Evolutionary conservation across 2,888 invertebrate species (phyloP), one percentile per base, ranked within the genome.

Genomic region (Brachycybe producta): DNA sequence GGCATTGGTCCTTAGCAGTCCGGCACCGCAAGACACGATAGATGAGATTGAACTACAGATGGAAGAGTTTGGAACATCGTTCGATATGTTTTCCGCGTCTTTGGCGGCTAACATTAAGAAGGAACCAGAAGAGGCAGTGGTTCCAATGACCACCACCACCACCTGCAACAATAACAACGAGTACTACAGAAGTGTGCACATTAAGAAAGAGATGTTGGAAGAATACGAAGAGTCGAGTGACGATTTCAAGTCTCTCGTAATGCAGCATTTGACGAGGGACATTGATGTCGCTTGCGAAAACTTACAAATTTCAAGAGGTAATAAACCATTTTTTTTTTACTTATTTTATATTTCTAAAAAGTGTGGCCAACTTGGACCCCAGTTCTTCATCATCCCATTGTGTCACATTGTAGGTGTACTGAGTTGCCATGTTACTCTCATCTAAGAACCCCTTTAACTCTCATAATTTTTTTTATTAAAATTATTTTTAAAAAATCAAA

Each of bases 301-400:
- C 59, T 76, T 88, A 62, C 84, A 83, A 68, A 88, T 90, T 69
- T 83, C 87, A 66, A 80, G 83, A 70, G 87, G 88, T 88, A 69
- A 78, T 79, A 73, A 55, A 57, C 13, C 17, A 24, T 43, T 38
- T 40, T 4, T 26, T 36, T 51, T 43, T 43, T 7, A 40, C 51
- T 46, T 39, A 21, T 38, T 38, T n/a, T 24, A 5, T 27, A 13
- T 38, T 30, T 13, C 8, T 11, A 26, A 26, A n/a, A n/a, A n/a
- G n/a, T n/a, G n/a, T n/a, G n/a, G n/a, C n/a, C n/a, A n/a, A n/a
- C n/a, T n/a, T n/a, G n/a, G n/a, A n/a, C n/a, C n/a, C n/a, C n/a
- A n/a, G n/a, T n/a, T 32, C 32, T 11, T n/a, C 32, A n/a, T 11
- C n/a, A n/a, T 32, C 11, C 19, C 17, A 45, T 45, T 34, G 26